Base-by-base conservation (phyloP, 2,113 vertebrate species). In the Hemibagrus wyckioides region DNA sequence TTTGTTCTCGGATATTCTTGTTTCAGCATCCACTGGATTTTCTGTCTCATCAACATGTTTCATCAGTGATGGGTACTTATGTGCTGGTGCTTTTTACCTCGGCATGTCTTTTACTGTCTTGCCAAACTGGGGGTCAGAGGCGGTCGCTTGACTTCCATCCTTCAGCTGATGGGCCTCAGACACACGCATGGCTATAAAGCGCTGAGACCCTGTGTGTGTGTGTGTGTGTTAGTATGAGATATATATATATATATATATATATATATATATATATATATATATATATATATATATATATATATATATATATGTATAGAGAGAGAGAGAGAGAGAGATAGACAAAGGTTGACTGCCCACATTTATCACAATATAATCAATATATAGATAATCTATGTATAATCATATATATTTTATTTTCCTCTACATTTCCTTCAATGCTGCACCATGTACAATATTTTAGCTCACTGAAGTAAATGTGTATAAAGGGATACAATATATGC, bases 71-170 rank as follows among this genome's bases (percentile, higher is more conserved):
- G 23, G 14, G 15, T 54, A 21, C 77, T 56, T 25, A 80, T 56
- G 30, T 80, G 8, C 30, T 23, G 33, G 23, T 30, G 28, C 56
- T 33, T 41, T n/a, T 21, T 93, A 99, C 98, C 96, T 95, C 59
- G 97, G 97, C 93, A 99, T 94, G 90, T 99, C 98, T 91, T 96
- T 96, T 56, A 97, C 91, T 0, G 97, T 96, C 88, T 96, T 98
- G 83, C 98, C 97, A 57, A 99, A 98, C 91, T 97, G 94, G 0
- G 97, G 97, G 91, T 95, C 96, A 0, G 94, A 92, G 0, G 95
- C 95, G 0, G 92, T 95, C 54, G 87, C 85, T 59, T 95, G 96
- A 88, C 95, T 92, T 0, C 95, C 93, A 0, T 96, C 96, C 85
- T 96, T 97, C 0, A 97, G 89, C 92, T 97, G 97, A 88, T 97